Evolutionary conservation across 2,113 vertebrate genomes (phyloP), one percentile per base, ranked within the genome.

Genomic region (Mesitornis unicolor): DNA sequence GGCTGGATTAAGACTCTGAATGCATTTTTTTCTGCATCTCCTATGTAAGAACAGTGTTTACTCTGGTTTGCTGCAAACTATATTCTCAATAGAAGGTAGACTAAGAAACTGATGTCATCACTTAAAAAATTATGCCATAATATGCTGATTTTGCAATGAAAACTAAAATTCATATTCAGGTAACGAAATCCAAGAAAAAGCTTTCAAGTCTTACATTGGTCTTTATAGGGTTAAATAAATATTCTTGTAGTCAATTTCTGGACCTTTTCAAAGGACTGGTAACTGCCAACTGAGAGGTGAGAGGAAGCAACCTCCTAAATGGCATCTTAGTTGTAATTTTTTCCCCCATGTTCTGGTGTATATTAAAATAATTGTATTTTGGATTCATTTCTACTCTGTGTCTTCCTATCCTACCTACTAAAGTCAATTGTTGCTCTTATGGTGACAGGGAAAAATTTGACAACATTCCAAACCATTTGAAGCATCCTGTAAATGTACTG

Each of bases 91-190:
- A 18, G 28, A 47, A 81, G 10, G 29, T 9, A 60, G 54, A 89
- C 59, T 16, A 13, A 73, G 65, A 65, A 73, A 20, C 21, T 87
- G 35, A 15, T 5, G 16, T n/a, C 36, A 16, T 12, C 10, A 56
- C 22, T 53, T 5, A 35, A 19, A 53, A 64, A 73, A 61, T 65
- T 57, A 28, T 79, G 16, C 3, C 19, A n/a, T 20, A 0, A 0
- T 26, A 8, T 21, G 6, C 5, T 43, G 36, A 59, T 68, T 74
- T 91, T 74, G 18, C 15, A 67, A 80, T 35, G 36, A 50, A 76
- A 95, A 68, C 3, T 11, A 12, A 73, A 75, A 63, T 6, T 4
- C 14, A 6, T 35, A 45, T 51, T 61, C n/a, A 56, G 19, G 5
- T 63, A 53, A 74, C 33, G 4, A 77, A 90, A 92, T 59, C 6